Evolutionary conservation across 2,888 invertebrate genomes (phyloP).

Genomic region (Zeuzera pyrina): DNA sequence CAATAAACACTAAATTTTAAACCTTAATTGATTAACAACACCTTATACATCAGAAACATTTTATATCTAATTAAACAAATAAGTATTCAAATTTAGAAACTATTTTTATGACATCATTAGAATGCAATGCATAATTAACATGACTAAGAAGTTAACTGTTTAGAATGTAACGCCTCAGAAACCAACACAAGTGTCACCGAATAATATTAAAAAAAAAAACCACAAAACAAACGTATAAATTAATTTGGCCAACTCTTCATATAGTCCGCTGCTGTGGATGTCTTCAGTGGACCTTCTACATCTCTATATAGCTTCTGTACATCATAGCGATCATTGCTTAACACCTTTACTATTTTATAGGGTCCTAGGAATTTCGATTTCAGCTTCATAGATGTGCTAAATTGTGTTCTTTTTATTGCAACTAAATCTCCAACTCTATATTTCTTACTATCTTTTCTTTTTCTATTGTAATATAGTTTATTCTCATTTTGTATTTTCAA

Average conservation of each 20-base stretch:
- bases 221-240: too few species aligned
- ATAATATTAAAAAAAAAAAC: too few species aligned
- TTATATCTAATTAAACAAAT: too few species aligned
- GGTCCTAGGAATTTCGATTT: slow-evolving; percentile 11
- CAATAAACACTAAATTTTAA: too few species aligned
- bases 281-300: slow-evolving; percentile 8
- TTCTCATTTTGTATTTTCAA: slow-evolving; percentile 13
- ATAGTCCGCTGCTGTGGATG: slow-evolving; percentile 7
- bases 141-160: too few species aligned
- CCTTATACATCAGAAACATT: too few species aligned
- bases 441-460: slow-evolving; percentile 7
- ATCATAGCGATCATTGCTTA: slow-evolving; percentile 12
- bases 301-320: slow-evolving; percentile 10
- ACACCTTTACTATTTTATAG: slow-evolving; percentile 5
- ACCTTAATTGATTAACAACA: too few species aligned
- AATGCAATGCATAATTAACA: too few species aligned
- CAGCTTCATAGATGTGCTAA: slow-evolving; percentile 10
- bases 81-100: too few species aligned
- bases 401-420: slow-evolving; percentile 15
- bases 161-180: too few species aligned
- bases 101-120: too few species aligned
- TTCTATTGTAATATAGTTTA: slow-evolving; percentile 5
- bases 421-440: slow-evolving; percentile 12
- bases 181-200: too few species aligned
- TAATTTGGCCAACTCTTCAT: slow-evolving; percentile 10